Base-by-base conservation (phyloP, 2,797 vertebrate species). In the Sebastiscus tertius region DNA sequence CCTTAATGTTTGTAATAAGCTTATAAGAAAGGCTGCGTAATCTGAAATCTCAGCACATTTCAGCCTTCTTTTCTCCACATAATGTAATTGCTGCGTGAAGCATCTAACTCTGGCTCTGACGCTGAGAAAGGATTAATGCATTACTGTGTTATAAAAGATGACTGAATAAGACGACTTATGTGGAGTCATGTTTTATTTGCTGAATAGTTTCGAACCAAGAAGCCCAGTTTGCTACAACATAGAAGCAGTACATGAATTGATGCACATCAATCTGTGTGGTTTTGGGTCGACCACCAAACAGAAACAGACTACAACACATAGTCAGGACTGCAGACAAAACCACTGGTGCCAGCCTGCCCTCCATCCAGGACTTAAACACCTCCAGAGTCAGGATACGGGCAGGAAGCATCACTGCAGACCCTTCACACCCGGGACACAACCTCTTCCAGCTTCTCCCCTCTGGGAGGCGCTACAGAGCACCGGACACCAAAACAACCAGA, bases 251-350 rank as follows among this genome's bases (percentile, higher is more conserved):
- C 39, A 42, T 42, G 39, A 42, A 42, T 7, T 42, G 39, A 42
- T 42, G 14, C 14, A 42, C 39, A 46, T 46, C 42, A 46, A 46
- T 46, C 42, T 8, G 7, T 46, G 42, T 8, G 42, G 16, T 18
- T 46, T 46, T 46, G 42, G 42, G 42, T 46, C 42, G 0, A 0
- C 0, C 42, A 18, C 0, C 42, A 46, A 0, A 46, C 42, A 46
- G 42, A 18, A 46, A 46, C 0, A 46, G 42, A 46, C 0, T 18
- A 46, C 42, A 46, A 46, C 42, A 18, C 16, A 46, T 0, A 46
- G 16, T 18, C 16, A 46, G 42, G 42, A 46, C 42, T 46, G 16
- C 42, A 46, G 14, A 42, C 14, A 42, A 42, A 42, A 42, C 39
- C 14, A 16, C 39, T 16, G 39, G 39, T 42, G 39, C 39, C 39